Evolutionary conservation across 2,888 invertebrate species (phyloP).

Genomic region (Teinopalpus imperialis): DNA sequence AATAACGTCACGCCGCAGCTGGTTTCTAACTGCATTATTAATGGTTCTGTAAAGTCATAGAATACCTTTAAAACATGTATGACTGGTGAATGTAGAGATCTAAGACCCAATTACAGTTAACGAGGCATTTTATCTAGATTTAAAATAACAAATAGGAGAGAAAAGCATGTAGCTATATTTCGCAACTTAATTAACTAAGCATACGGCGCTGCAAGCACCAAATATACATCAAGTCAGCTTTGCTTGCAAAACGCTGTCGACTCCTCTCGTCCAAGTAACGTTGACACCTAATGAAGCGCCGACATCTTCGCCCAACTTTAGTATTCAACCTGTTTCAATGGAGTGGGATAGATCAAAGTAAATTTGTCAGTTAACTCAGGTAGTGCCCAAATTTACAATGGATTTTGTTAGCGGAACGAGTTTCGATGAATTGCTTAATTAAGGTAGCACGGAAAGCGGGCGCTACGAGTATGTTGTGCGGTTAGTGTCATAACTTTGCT

Average conservation of each 20-base stretch:
- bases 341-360: conserved; percentile 13
- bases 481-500: conserved; percentile 14
- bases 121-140: too few relatives aligned
- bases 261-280: conserved; percentile 4
- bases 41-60: too few relatives aligned
- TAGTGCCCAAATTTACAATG: conserved; percentile 29
- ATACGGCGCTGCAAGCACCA: conserved; percentile 22
- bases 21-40: too few relatives aligned
- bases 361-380: conserved; percentile 19
- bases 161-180: conserved; percentile 2
- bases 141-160: too few relatives aligned
- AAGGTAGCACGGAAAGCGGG: conserved; percentile 23
- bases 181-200: conserved; percentile 28
- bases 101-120: too few relatives aligned
- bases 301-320: conserved; percentile 4
- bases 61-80: too few relatives aligned
- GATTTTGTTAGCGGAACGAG: conserved; percentile 27
- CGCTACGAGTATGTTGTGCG: conserved; percentile 7
- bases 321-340: not conserved
- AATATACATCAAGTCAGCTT: conserved; percentile 24
- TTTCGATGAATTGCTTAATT: conserved; percentile 31
- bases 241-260: conserved; percentile 17
- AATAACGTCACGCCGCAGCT: too few relatives aligned
- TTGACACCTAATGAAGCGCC: conserved; percentile 14
- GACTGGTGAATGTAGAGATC: too few relatives aligned